Base-by-base conservation (phyloP, 1,140 invertebrate genomes). In the Portunus trituberculatus region DNA sequence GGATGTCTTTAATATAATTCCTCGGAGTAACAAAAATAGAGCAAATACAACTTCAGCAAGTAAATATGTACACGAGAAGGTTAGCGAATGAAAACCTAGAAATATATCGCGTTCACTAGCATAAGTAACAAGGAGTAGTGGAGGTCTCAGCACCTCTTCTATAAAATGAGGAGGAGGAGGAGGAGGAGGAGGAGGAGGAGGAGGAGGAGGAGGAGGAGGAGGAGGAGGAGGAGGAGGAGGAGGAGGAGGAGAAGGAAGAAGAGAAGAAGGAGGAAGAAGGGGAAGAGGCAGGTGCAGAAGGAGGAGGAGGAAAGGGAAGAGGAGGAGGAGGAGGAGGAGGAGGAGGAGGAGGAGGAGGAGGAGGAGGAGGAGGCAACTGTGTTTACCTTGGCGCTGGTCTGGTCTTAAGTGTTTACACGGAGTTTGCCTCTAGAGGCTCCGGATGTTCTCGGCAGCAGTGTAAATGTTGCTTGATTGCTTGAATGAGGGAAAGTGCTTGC, bases 401-500 rank as follows among this genome's bases (percentile, higher is more conserved):
- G 29, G 32, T 25, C 29, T 91, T 29, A 28, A 91, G 90, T 91
- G 90, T 91, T 91, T 67, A 32, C 90, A 31, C 29, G 31, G 16
- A 91, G 90, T 91, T 91, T 31, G 67, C 90, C 90, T 76, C 29
- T 59, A 45, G 16, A 91, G 20, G 52, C 28, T 32, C 46, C 90
- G 39, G 46, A 76, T 16, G 90, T 67, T 76, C n/a, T 67, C 29
- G 16, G 12, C 90, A 6, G 28, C 48, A 29, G 89, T 91, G 90
- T 91, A 76, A 91, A 91, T 91, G 90, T 20, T 91, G 52, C 52
- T 39, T 91, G 90, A 91, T 91, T 91, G 90, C 39, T 32, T 31
- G 59, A 31, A 31, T 76, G 29, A 59, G 89, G 46, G 32, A 59
- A 59, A 59, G 89, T 28, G n/a, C 89, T n/a, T 46, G 46, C 46